Base-by-base conservation (phyloP, 2,888 invertebrate genomes). In the Plagodis dolabraria region DNA sequence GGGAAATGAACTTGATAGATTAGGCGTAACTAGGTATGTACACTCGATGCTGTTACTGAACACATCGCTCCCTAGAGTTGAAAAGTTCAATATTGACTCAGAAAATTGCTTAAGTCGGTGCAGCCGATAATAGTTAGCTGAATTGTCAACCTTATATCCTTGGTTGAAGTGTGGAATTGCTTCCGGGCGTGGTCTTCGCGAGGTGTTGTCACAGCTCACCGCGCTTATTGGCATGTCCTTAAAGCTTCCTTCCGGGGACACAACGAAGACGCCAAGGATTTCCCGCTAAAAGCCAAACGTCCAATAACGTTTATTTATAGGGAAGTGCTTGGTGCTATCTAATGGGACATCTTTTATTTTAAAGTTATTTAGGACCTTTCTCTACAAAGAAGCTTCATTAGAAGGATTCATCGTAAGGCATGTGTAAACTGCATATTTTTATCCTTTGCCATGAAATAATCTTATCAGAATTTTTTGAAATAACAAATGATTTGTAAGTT, bases 51-150 rank as follows among this genome's bases (percentile, higher is more conserved):
- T 83, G 85, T 85, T 85, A 79, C 71, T 75, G 74, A 83, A 86
- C 86, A 86, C 89, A 85, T 85, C 83, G 83, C 76, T 82, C 78
- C 80, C 77, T 76, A 79, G 79, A 85, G 80, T 86, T 87, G 83
- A 85, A 85, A 89, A 88, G 83, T 87, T 83, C 85, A 90, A 91
- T 91, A 90, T 92, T 91, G 86, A 90, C 88, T 85, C 80, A 77
- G 85, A 85, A 89, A 91, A 90, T 92, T 90, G 88, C 88, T 89
- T 88, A 89, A 89, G 86, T 82, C 85, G 79, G 70, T 85, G 85
- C 85, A 86, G 79, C 71, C 82, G 84, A 89, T 89, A 86, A 87
- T 85, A 81, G 77, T 74, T 64, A 73, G 77, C 75, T 75, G 77
- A 68, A 90, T 83, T 86, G 77, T 86, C 80, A 83, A 88, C 90